A percentile compares a stretch with the other conserved stretches of the same genome.
Conservation (phyloP, 1,140 invertebrate genomes). For the Helicoverpa armigera region DNA sequence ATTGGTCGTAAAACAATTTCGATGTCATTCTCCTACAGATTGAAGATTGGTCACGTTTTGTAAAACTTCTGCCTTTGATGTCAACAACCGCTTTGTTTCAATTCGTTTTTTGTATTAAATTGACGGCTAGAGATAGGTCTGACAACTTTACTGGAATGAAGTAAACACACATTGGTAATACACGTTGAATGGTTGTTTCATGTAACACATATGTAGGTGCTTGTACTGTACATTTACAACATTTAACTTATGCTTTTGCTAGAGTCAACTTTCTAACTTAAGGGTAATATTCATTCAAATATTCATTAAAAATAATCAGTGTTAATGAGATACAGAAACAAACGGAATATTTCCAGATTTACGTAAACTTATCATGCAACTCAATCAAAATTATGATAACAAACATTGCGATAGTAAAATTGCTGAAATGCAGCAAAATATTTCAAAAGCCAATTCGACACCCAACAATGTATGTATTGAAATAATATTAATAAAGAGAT, state of each 20-base stretch:
- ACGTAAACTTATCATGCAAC: too few species aligned
- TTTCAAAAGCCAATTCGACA: neutral
- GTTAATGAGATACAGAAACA: too few species aligned
- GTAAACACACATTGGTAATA: neutral
- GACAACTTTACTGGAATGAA: slow-evolving; percentile 18
- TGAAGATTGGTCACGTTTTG: slow-evolving; percentile 35
- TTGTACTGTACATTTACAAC: too few species aligned
- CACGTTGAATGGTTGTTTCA: too few species aligned
- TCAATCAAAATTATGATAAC: too few species aligned
- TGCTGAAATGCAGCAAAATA: neutral
- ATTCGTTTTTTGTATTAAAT: slow-evolving; percentile 30
- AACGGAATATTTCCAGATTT: too few species aligned
- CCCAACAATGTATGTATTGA: neutral
- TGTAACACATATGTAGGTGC: too few species aligned
- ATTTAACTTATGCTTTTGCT: too few species aligned
- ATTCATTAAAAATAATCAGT: too few species aligned
- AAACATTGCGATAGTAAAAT: too few species aligned
- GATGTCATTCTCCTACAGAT: slow-evolving; percentile 9
- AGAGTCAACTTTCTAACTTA: too few species aligned
- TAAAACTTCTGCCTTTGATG: neutral
- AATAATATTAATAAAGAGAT: slow-evolving; percentile 48
- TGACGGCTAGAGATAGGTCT: slow-evolving; percentile 36
- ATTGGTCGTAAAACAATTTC: neutral
- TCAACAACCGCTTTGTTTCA: slow-evolving; percentile 24
- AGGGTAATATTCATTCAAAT: too few species aligned